These are phyloP conservation scores for Lichenostomus cassidix DNA, from an alignment of 2,113 vertebrate genomes.

Conservation along the genomic window DNA sequence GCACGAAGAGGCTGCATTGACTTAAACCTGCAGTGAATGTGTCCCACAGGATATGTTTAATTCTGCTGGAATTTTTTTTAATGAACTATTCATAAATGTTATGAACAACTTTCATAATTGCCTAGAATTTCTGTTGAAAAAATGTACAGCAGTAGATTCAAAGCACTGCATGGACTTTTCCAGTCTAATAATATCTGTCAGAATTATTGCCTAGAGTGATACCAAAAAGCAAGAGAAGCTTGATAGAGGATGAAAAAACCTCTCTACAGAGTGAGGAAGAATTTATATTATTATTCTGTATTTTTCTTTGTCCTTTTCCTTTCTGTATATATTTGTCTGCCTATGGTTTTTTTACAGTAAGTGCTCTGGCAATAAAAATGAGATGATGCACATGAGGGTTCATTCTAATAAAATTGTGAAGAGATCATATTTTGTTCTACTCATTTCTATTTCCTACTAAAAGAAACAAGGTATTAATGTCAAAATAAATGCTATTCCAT, in stretches of 20 bases:
- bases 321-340: background rate
- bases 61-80: background rate
- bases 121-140: background rate
- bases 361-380: background rate
- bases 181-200: background rate
- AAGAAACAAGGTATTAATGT: background rate
- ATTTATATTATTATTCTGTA: background rate
- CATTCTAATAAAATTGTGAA: background rate
- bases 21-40: background rate
- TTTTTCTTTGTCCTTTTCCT: background rate
- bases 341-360: background rate
- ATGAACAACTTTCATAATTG: background rate
- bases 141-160: background rate
- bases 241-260: background rate
- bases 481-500: background rate
- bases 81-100: constrained; percentile 12
- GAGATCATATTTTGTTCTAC: background rate
- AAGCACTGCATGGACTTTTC: background rate
- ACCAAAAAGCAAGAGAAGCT: background rate
- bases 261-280: background rate
- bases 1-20: background rate
- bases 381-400: background rate
- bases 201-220: background rate
- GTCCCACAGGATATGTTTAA: background rate
- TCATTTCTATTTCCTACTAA: background rate